Conservation (phyloP, 2,888 invertebrate genomes). For the Lasioglossum malachurum region DNA sequence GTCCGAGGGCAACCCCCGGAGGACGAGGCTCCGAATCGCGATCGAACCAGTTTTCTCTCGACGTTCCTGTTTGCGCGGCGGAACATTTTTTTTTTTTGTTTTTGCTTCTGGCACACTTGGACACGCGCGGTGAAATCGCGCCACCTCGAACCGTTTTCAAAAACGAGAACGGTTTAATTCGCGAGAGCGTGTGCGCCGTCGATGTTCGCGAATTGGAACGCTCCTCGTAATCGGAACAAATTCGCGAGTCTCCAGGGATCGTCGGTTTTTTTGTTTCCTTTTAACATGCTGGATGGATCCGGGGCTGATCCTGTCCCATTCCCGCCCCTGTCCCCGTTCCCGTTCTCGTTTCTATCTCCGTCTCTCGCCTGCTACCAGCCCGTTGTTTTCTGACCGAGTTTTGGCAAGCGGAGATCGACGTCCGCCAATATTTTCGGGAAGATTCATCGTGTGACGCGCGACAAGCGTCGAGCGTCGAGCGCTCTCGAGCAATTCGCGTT, state of each 20-base stretch:
- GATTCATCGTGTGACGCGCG: slow-evolving; percentile 39
- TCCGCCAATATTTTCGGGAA: slow-evolving; percentile 48
- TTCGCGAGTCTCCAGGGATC: slow-evolving; percentile 2
- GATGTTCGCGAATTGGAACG: not conserved
- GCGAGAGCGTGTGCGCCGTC: not conserved
- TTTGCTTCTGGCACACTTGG: not conserved
- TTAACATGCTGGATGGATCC: slow-evolving; percentile 37
- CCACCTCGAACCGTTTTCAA: slow-evolving; percentile 3
- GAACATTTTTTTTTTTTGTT: slow-evolving; percentile 31
- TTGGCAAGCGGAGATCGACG: slow-evolving; percentile 53
- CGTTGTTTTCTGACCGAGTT: slow-evolving; percentile 49
- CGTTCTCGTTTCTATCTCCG: not conserved
- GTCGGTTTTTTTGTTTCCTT: slow-evolving; percentile 1
- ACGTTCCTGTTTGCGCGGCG: slow-evolving; percentile 38
- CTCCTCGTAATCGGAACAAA: slow-evolving; percentile 14
- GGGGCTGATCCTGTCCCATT: not conserved
- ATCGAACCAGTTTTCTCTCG: slow-evolving; percentile 55
- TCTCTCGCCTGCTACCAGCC: slow-evolving; percentile 18
- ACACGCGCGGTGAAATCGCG: slow-evolving; percentile 15
- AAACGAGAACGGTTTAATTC: slow-evolving; percentile 8
- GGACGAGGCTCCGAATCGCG: slow-evolving; percentile 58
- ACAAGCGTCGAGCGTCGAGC: slow-evolving; percentile 18
- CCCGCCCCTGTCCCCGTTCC: not conserved
- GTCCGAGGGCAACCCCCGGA: slow-evolving; percentile 57
- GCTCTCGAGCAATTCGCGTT: slow-evolving; percentile 31